phyloP scores from a whole-genome alignment of 2,888 invertebrate species.

The Luffia ferchaultella region DNA sequence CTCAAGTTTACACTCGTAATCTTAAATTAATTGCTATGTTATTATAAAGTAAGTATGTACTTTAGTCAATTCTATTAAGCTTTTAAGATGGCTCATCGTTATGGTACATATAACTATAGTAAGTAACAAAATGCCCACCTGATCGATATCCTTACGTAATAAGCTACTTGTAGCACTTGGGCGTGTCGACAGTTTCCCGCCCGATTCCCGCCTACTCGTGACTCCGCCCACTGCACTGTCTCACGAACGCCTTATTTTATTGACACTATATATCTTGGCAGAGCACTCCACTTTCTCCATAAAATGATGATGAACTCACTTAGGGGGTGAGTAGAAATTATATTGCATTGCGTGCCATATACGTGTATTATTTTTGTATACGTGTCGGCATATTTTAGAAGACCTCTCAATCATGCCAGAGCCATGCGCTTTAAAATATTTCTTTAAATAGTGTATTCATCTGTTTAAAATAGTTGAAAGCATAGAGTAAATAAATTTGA shows the following conservation, averaged over 20 bases:
- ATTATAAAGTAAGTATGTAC: no score
- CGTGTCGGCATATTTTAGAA: no score
- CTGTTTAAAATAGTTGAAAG: no score
- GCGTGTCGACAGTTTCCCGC: neutral
- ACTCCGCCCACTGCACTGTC: neutral
- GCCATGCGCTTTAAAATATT: no score
- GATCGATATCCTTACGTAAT: neutral
- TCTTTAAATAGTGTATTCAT: neutral
- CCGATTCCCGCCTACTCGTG: neutral
- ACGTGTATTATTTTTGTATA: neutral
- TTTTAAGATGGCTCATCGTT: no score
- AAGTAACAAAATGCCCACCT: no score
- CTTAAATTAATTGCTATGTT: no score
- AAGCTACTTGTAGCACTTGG: neutral
- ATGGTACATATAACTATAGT: no score
- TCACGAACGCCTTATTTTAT: neutral
- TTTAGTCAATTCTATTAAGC: no score
- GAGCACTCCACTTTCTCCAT: neutral
- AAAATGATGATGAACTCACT: neutral
- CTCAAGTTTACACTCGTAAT: no score
- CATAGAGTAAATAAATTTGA: no score
- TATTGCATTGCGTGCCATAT: neutral
- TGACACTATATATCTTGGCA: neutral
- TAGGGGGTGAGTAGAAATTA: neutral
- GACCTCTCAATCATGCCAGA: no score